Base-by-base conservation (phyloP, 2,888 invertebrate genomes). In the Brachyptera putata region DNA sequence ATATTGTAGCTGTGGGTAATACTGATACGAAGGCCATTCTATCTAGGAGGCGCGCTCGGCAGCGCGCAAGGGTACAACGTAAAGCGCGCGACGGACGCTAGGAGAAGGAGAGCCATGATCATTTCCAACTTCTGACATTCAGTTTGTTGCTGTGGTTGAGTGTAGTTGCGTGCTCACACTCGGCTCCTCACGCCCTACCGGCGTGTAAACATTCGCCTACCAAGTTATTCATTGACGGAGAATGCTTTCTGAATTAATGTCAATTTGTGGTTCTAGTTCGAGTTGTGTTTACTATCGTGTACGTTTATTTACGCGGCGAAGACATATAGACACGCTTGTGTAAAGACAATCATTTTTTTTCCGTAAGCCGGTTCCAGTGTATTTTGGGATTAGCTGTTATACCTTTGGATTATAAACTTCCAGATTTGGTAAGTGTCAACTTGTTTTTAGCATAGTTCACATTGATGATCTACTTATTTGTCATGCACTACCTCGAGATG, bases 251-350 rank as follows among this genome's bases (percentile, higher is more conserved):
- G 53, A 53, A 53, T 53, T 37, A 18, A 36, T 18, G n/a, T 36
- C 34, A 34, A 36, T 21, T 36, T 53, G 53, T 53, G 36, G 34
- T 53, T 57, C n/a, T n/a, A n/a, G 30, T 24, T 25, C 24, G 30
- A 36, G 26, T 57, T 57, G 57, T 57, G 57, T 46, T 34, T 57
- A 46, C 22, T 57, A 36, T 30, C 57, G 57, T 21, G 25, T 43
- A 7, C 46, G 57, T 11, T 26, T 57, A 30, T 57, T 57, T 36
- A 57, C 57, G 48, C 57, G 57, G 22, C 46, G 57, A 46, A 57
- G 48, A 57, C 53, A 34, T 36, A 36, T 34, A 21, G 24, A 22
- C 34, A 36, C 9, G 34, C 53, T 4, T 9, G 36, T 36, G 53
- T 53, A 36, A 36, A 21, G n/a, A 18, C 22, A 41, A 21, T 41